These are phyloP conservation scores for Leptinotarsa juncta DNA, from an alignment of 2,888 invertebrate genomes.

Conservation along the genomic window DNA sequence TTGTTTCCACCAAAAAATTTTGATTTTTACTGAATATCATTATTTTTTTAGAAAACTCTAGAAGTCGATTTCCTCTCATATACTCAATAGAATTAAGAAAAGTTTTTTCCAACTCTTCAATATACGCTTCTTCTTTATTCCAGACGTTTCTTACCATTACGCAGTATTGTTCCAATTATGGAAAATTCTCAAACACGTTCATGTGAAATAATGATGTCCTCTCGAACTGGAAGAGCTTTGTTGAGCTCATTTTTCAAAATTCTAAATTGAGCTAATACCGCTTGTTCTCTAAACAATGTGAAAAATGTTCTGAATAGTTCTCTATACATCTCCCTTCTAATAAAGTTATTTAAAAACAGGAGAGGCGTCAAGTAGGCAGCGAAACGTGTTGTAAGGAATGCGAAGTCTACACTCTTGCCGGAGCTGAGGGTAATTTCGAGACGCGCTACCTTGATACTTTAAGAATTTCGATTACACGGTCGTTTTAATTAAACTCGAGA, in stretches of 20 bases:
- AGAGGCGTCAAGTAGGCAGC: conserved; percentile 42
- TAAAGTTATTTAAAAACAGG: conserved; percentile 35
- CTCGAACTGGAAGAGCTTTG: neutral
- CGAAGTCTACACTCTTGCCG: conserved; percentile 33
- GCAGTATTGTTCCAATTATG: too few species aligned
- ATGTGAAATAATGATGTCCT: neutral
- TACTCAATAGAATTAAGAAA: too few species aligned
- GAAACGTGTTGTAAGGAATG: conserved; percentile 46
- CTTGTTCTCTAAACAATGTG: conserved; percentile 26
- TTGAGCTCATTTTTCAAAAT: neutral
- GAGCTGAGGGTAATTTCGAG: conserved; percentile 21
- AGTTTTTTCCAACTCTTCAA: too few species aligned
- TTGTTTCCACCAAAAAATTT: too few species aligned
- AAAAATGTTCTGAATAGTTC: conserved; percentile 27
- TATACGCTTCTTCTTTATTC: too few species aligned
- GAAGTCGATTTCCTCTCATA: too few species aligned
- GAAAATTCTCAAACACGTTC: neutral
- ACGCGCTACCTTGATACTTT: conserved; percentile 36
- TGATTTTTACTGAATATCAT: too few species aligned
- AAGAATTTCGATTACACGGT: conserved; percentile 48
- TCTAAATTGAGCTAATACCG: conserved; percentile 21
- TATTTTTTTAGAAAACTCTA: too few species aligned
- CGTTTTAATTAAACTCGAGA: conserved; percentile 51
- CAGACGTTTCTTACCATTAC: too few species aligned
- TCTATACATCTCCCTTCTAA: conserved; percentile 16